Base-by-base conservation (phyloP, 2,797 vertebrate genomes). In the Hypotaenidia okinawae region DNA sequence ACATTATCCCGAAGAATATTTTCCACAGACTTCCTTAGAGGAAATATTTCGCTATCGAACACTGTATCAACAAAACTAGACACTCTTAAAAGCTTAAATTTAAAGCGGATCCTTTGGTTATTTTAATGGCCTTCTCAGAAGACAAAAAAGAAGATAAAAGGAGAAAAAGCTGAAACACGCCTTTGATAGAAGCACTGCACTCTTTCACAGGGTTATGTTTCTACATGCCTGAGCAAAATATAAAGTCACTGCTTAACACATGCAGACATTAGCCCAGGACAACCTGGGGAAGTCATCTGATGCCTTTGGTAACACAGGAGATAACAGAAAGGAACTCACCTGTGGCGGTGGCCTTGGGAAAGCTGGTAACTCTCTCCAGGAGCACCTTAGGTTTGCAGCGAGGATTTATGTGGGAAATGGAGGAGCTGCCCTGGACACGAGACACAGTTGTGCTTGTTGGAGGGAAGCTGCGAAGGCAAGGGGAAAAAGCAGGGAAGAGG, bases 31-130 rank as follows among this genome's bases (percentile, higher is more conserved):
- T 86, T 79, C 28, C n/a, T 74, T 54, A 35, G 61, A 32, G 90
- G 35, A 93, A 94, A 69, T 51, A 47, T 68, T 33, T 66, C 64
- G 49, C 78, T 84, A 79, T 79, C 76, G 84, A 93, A 87, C 22
- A 67, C 6, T 30, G 3, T 17, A 90, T 84, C 49, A 67, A 57
- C 33, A 79, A 88, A 93, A 94, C 11, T 12, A 57, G 62, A 39
- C 41, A 52, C 33, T 79, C 69, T 52, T 76, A 49, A 79, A 90
- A 78, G 58, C 47, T 49, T 24, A 52, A 57, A 78, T 59, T 87
- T 84, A 83, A 86, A 87, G 23, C 16, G 67, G 19, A 72, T 32
- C 57, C 59, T 85, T 39, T 81, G 79, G 80, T 85, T 93, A 79
- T 82, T 54, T 72, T 49, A 84, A 69, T 68, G 23, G 63, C 33